A percentile compares a stretch with the other conserved stretches of the same genome.
Evolutionary conservation across 2,113 vertebrate species (phyloP).

Genomic region (Elephantulus edwardii): DNA sequence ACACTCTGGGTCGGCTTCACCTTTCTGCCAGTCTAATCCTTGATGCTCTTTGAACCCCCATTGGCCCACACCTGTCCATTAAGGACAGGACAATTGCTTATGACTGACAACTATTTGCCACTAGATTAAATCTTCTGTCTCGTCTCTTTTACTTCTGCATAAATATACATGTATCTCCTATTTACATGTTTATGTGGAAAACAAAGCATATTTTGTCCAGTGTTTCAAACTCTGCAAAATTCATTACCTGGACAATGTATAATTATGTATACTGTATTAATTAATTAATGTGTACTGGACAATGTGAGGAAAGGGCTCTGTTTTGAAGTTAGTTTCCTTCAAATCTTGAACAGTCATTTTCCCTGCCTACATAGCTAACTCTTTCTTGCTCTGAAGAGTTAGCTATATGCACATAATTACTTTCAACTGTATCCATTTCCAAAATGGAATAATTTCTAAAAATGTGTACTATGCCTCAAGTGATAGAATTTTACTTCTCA

Average conservation of each 20-base stretch:
- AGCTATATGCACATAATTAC: background rate
- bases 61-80: background rate
- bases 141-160: background rate
- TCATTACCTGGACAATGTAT: too few species aligned
- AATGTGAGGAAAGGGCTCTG: background rate
- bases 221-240: background rate
- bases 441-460: conserved; percentile 33
- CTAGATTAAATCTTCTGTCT: background rate
- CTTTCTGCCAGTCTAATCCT: background rate
- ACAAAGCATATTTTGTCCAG: background rate
- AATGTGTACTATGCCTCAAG: background rate
- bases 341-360: background rate
- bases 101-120: background rate
- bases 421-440: background rate
- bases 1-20: background rate
- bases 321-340: background rate
- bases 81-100: background rate
- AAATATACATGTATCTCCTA: background rate
- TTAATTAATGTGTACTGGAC: background rate
- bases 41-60: background rate
- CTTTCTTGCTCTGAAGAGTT: background rate
- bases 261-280: too few species aligned
- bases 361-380: background rate
- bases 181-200: background rate
- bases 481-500: background rate